Conservation (phyloP, 92 coral and sea anemone species). For the Epizoanthus ramosus region DNA sequence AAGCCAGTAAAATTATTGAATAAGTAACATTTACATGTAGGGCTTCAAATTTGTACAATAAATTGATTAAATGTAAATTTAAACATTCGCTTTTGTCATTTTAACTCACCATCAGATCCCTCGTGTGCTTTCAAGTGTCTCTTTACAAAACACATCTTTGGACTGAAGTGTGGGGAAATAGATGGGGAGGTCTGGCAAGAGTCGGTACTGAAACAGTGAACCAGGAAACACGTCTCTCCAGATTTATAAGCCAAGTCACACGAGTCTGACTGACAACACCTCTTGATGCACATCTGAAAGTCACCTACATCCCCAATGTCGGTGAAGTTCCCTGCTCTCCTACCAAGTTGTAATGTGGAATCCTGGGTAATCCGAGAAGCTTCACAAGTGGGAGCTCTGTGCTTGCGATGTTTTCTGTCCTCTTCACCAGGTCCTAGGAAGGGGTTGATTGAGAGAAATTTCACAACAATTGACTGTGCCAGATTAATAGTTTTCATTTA, state of each 20-base stretch:
- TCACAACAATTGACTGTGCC: too few species aligned
- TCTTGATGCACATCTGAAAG: constrained; percentile 77
- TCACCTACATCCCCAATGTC: constrained; percentile 91
- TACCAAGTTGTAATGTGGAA: constrained; percentile 70
- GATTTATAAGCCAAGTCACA: constrained; percentile 88
- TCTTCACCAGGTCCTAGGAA: constrained; percentile 43
- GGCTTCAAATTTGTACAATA: too few species aligned
- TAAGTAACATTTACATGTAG: too few species aligned
- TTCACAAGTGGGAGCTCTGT: constrained; percentile 73
- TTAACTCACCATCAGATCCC: constrained; percentile 42
- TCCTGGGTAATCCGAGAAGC: constrained; percentile 76
- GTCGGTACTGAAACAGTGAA: constrained; percentile 69
- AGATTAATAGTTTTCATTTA: too few species aligned
- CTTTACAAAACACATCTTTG: constrained; percentile 79
- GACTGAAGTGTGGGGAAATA: constrained; percentile 70
- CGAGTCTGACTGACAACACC: constrained; percentile 76
- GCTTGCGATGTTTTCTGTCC: constrained; percentile 84
- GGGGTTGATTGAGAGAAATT: not conserved
- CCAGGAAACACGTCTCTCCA: constrained; percentile 87
- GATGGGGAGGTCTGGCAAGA: constrained; percentile 83
- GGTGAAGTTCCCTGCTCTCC: constrained; percentile 87
- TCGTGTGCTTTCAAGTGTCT: constrained; percentile 51
- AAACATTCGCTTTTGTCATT: not conserved
- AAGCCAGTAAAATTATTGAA: too few species aligned
- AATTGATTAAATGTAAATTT: too few species aligned